Evolutionary conservation across 2,888 invertebrate species (phyloP), one percentile per base, ranked within the genome.

Genomic region (Cataglyphis rosenhaueri): DNA sequence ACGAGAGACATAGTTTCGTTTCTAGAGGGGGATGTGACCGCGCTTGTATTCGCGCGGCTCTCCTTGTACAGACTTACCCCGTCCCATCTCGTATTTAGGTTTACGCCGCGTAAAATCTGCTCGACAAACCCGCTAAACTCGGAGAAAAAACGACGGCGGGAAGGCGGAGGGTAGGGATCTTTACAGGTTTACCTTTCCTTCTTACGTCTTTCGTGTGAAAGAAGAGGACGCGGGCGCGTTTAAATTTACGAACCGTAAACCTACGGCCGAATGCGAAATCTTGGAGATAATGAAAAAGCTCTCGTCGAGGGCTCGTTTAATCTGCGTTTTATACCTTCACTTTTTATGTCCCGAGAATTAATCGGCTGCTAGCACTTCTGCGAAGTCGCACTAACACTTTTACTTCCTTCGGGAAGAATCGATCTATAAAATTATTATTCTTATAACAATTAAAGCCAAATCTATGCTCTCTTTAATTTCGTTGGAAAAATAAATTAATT

Each of bases 61-160:
- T 55, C 75, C 52, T 79, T 82, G 73, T 74, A 74, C 74, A 76
- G 84, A 38, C 66, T 68, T 73, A 70, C 55, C 9, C 48, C 82
- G 41, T 38, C 21, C 38, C 32, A 12, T n/a, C 78, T 52, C 64
- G 57, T 74, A 44, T 66, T 73, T 83, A 83, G 81, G 82, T 81
- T 57, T 75, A 64, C 59, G 79, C 61, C 75, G 82, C 52, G 81
- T 62, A 75, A 85, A 85, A 81, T 84, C 74, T 81, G 78, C 70
- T 81, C 76, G 78, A 52, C 71, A 68, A 65, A 76, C 25, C 38
- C 29, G 44, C 41, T 79, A 57, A 64, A 71, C 44, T 71, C 44
- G 57, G 0, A 29, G 38, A 55, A 64, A 81, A 48, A 64, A 18
- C 61, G 61, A 38, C 10, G 10, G 10, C 9, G 38, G 38, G 10